Evolutionary conservation across 1,140 invertebrate species (phyloP), one percentile per base, ranked within the genome.

Genomic region (Hestina assimilis): DNA sequence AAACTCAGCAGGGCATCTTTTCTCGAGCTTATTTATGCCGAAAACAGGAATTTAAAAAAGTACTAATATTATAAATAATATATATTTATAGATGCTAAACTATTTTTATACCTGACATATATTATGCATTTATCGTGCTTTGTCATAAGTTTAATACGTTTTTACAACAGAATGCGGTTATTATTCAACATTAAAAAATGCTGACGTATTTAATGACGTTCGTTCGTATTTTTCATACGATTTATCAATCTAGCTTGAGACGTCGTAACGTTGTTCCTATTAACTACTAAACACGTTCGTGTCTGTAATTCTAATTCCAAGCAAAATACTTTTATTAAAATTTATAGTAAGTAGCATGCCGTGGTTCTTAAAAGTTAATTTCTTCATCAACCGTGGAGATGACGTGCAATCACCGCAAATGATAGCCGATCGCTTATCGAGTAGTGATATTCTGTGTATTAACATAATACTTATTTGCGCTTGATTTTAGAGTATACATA

Each of bases 301-400:
- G 15, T 38, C 0, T n/a, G 15, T 38, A 19, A 38, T 19, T 19
- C n/a, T 38, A 2, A 9, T 19, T 38, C 12, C 11, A 3, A 19
- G 17, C 19, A n/a, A 38, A 19, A 5, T 9, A 38, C 19, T 17
- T 38, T 20, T n/a, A 35, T n/a, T 5, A 38, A 38, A 38, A 38
- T 38, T 38, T 38, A 38, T 17, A 7, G 11, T 38, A 19, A 20
- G 33, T 38, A 19, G 33, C 33, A 38, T 38, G 33, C 19, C 33
- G 14, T 6, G 33, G 15, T 38, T 38, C 19, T 29, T 45, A 23
- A 66, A 64, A 71, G 67, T 64, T 69, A 79, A 84, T 84, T 82
- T 82, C 79, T 84, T 84, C 75, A 84, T 82, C 70, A 47, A 74
- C 46, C 68, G 67, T 70, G 46, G 40, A 69, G 19, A 14, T 38